Base-by-base conservation (phyloP, 2,888 invertebrate species). In the Phengaris alcon region DNA sequence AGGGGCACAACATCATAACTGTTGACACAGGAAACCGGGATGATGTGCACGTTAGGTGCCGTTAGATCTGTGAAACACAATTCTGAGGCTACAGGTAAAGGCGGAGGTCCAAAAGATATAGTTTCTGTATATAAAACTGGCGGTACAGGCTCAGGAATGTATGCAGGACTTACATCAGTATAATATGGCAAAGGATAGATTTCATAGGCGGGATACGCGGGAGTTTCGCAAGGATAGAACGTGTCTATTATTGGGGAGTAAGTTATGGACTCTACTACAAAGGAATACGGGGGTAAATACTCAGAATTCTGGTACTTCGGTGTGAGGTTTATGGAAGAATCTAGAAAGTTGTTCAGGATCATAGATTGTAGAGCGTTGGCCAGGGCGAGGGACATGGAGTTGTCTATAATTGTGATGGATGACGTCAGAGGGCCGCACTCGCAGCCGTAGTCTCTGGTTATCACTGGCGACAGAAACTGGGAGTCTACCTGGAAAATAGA, bases 351-450 rank as follows among this genome's bases (percentile, higher is more conserved):
- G 35, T 8, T 72, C 13, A 72, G 13, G 22, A 72, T 72, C 52
- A 52, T 72, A 7, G 72, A 72, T 12, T 54, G 72, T 10, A 72
- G 51, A 7, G 52, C 54, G 52, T 72, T 72, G 12, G 72, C 22
- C 12, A 52, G 22, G 22, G 22, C 72, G 7, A 72, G 12, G 2
- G 72, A 52, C 52, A 72, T 52, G 10, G 72, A 22, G 35, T 69
- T 69, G 22, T 72, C 72, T 6, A 72, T 54, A 10, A 72, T 15
- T 12, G 72, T 72, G 51, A 72, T 54, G 35, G 72, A 72, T 22
- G 52, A 52, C 7, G 51, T 48, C 9, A 72, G 8, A 0, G 72
- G 54, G 6, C 52, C 72, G 22, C 13, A 72, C 51, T 70, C 70
- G 70, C 13, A 51, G 3, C 15, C 51, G 12, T 15, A 48, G 44